These are phyloP conservation scores for Meloidogyne exigua DNA, from an alignment of 1,140 invertebrate genomes.

Conservation along the genomic window DNA sequence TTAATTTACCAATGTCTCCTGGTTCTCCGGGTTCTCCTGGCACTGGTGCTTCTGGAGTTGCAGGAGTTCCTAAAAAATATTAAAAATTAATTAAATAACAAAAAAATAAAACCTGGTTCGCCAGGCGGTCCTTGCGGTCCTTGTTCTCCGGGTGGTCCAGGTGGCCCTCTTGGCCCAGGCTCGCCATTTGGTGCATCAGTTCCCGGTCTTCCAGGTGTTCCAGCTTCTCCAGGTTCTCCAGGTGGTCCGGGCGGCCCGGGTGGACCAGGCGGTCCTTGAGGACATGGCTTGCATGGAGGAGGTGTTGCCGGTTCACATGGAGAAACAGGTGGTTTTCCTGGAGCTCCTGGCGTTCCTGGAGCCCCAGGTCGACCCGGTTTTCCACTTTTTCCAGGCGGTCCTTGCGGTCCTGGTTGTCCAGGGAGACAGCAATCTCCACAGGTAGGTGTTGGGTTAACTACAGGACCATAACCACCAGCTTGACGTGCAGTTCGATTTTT, in stretches of 20 bases:
- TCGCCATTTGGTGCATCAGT: conserved; percentile 49
- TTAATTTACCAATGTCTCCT: conserved; percentile 55
- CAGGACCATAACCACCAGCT: conserved; percentile 45
- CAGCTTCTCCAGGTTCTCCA: conserved; percentile 43
- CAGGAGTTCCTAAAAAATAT: too few relatives aligned
- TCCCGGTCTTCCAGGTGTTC: conserved; percentile 41
- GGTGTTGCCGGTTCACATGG: conserved; percentile 36
- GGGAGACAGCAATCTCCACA: conserved; percentile 55
- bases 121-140: conserved; percentile 55
- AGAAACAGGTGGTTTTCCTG: conserved; percentile 39
- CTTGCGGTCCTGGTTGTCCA: conserved; percentile 49
- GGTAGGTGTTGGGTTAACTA: conserved; percentile 46
- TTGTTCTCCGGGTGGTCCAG: conserved; percentile 47
- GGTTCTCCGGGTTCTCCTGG: conserved; percentile 62
- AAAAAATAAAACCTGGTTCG: too few relatives aligned
- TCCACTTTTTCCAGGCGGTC: conserved; percentile 42
- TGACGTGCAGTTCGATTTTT: conserved; percentile 52
- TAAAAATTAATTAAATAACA: too few relatives aligned
- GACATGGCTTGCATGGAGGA: conserved; percentile 14
- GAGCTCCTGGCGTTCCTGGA: conserved; percentile 42
- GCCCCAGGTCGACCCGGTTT: conserved; percentile 45
- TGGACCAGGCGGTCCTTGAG: conserved; percentile 9
- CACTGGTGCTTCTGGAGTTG: conserved; percentile 55
- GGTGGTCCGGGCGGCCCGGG: conserved; percentile 35
- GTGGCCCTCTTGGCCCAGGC: conserved; percentile 45